Percentiles rank a stretch among this genome's conserved stretches.
phyloP scores from a whole-genome alignment of 2,113 vertebrate species.

The Hippocampus zosterae region DNA sequence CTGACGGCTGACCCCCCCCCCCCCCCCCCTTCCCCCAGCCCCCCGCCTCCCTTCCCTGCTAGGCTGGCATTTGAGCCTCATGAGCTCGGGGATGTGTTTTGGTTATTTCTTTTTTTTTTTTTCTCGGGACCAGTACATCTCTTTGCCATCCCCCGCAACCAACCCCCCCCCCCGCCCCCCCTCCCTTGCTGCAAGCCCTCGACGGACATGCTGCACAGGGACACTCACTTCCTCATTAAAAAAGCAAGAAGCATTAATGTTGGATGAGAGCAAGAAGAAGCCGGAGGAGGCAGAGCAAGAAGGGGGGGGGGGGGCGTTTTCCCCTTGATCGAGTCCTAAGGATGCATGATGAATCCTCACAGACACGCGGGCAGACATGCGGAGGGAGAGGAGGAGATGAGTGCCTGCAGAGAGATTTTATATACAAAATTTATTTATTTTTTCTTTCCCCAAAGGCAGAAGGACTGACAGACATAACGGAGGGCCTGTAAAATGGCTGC shows the following conservation, averaged over 20 bases:
- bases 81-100: slow-evolving; percentile 57
- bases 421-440: no score
- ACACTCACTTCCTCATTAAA: slow-evolving; percentile 74
- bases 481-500: slow-evolving; percentile 35
- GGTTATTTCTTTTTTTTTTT: no score
- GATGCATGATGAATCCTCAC: slow-evolving; percentile 68
- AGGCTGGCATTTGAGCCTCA: slow-evolving; percentile 59
- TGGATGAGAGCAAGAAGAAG: slow-evolving; percentile 72
- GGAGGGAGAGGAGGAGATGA: slow-evolving; percentile 54
- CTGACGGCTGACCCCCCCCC: background rate
- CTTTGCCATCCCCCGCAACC: slow-evolving; percentile 4
- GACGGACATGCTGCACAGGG: slow-evolving; percentile 57
- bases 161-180: background rate
- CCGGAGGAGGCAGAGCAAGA: slow-evolving; percentile 52
- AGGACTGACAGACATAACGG: slow-evolving; percentile 40
- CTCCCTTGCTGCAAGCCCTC: no score
- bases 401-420: slow-evolving; percentile 43
- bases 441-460: slow-evolving; percentile 31
- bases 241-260: slow-evolving; percentile 78
- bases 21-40: slow-evolving; percentile 21
- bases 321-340: slow-evolving; percentile 70
- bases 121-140: slow-evolving; percentile 43
- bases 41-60: slow-evolving; percentile 45
- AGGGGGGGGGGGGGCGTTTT: slow-evolving; percentile 57
- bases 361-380: slow-evolving; percentile 56